Base-by-base conservation (phyloP, 2,888 invertebrate species). In the Chalcosyrphus nemorum region DNA sequence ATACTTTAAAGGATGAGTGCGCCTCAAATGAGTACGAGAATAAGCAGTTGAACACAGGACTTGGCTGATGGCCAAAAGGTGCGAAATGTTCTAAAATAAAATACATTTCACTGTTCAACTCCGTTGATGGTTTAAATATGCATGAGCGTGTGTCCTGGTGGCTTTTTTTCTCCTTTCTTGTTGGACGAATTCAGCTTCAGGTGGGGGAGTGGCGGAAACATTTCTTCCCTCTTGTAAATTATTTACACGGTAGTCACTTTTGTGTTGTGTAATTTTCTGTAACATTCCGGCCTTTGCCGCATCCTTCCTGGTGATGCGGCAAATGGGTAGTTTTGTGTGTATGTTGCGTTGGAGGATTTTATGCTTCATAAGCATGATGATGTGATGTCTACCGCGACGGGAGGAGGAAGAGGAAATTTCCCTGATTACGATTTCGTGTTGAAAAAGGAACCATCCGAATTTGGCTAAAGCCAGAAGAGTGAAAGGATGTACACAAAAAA, bases 391-490 rank as follows among this genome's bases (percentile, higher is more conserved):
- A n/a, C n/a, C n/a, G n/a, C n/a, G n/a, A n/a, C n/a, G n/a, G n/a
- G n/a, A n/a, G n/a, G n/a, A n/a, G 43, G 29, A 29, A 43, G 43
- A 11, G 15, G 29, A 43, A 19, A 43, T 56, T n/a, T 43, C 29
- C 54, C 43, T 68, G 43, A 68, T 68, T 68, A 56, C 56, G 17
- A 66, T 66, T 52, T 66, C 38, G 27, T 66, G 66, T 56, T 43
- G 21, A n/a, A 41, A 68, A 43, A 56, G 41, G 13, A 24, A 4
- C 4, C 17, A 27, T n/a, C n/a, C n/a, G n/a, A 15, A 41, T 43
- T 59, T 15, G 9, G 24, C n/a, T 6, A 4, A 13, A 11, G 13
- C 38, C 1, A 1, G 17, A 52, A 13, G 38, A 41, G 21, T 24
- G 38, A 56, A 43, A 43, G 54, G 32, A 56, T 54, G 45, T 61